phyloP scores from a whole-genome alignment of 2,888 invertebrate species.

The Craniophora ligustri region DNA sequence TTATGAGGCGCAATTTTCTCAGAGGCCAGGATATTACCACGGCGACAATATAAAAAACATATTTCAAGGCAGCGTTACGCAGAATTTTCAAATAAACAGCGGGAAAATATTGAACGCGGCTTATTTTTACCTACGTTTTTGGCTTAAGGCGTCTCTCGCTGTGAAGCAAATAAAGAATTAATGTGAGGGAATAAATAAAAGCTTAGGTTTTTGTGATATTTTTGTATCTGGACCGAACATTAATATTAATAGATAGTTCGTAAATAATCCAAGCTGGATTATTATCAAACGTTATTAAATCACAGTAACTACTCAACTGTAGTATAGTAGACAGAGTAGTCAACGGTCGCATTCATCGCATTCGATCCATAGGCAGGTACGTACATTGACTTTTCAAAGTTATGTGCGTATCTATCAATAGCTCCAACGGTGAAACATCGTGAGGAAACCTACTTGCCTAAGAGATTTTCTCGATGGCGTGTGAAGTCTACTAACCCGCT shows the following conservation, averaged over 20 bases:
- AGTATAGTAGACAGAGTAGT: no score
- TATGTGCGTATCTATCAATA: no score
- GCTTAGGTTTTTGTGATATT: not conserved
- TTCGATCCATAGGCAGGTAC: no score
- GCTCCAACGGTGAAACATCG: no score
- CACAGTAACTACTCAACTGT: no score
- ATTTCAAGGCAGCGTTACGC: slow-evolving; percentile 50
- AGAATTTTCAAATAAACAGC: slow-evolving; percentile 58
- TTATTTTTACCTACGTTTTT: slow-evolving; percentile 35
- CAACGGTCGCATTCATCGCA: no score
- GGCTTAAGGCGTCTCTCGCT: slow-evolving; percentile 3
- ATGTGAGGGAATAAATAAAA: not conserved
- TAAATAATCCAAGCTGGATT: no score
- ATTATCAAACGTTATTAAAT: no score
- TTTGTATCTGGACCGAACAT: not conserved
- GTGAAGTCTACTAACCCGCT: no score
- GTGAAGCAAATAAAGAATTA: slow-evolving; percentile 9
- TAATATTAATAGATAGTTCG: not conserved
- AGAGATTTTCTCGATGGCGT: no score
- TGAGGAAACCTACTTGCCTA: no score
- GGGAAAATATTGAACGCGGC: slow-evolving; percentile 33
- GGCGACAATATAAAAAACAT: slow-evolving; percentile 55
- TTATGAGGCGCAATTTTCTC: slow-evolving; percentile 69
- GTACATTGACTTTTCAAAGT: no score
- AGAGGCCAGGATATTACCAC: slow-evolving; percentile 58